phyloP scores from a whole-genome alignment of 2,888 invertebrate species.

The Glyphotaelius pellucidus region DNA sequence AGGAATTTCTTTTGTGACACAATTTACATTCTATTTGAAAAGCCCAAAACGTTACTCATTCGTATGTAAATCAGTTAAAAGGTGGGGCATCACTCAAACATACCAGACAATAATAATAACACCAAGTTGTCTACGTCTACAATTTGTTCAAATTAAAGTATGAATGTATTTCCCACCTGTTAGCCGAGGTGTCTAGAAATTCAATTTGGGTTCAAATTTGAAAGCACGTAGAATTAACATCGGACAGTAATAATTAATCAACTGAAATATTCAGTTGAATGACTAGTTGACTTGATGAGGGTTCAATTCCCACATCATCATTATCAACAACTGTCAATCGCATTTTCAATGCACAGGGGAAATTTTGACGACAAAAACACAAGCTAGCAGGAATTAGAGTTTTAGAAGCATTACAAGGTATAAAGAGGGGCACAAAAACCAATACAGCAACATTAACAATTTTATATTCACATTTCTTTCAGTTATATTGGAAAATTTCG shows the following conservation, averaged over 20 bases:
- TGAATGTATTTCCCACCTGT: background rate
- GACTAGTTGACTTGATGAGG: background rate
- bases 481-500: too few relatives aligned
- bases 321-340: background rate
- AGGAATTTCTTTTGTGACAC: slow-evolving; percentile 29
- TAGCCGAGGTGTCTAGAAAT: background rate
- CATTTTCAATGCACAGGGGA: background rate
- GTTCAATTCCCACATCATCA: background rate
- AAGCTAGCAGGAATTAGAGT: background rate
- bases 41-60: background rate
- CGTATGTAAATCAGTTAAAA: slow-evolving; percentile 12
- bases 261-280: background rate
- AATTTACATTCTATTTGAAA: slow-evolving; percentile 9
- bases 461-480: background rate
- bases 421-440: background rate
- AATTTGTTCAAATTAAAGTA: background rate
- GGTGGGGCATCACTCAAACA: slow-evolving; percentile 9
- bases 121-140: background rate
- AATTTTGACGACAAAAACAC: background rate
- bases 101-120: background rate
- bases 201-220: background rate
- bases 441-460: background rate
- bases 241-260: background rate
- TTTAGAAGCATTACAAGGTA: background rate
- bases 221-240: background rate